Conservation (phyloP, 2,113 vertebrate genomes). For the Platysternon megacephalum region DNA sequence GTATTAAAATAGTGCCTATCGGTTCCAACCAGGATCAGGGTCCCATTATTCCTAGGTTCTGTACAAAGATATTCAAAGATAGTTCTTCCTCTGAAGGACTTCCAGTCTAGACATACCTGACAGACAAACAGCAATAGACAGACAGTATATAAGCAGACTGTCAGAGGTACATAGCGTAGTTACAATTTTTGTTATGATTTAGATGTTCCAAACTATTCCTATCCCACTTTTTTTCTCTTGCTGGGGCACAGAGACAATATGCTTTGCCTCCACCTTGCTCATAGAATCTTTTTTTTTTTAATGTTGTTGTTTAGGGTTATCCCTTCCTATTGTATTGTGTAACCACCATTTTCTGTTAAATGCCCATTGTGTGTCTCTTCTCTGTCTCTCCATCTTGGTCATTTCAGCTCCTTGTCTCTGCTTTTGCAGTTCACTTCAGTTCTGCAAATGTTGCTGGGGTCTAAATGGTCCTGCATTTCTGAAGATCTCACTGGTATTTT, state of each 20-base stretch:
- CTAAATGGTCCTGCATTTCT: neutral
- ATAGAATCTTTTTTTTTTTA: no score
- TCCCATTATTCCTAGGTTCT: no score
- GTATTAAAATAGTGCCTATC: no score
- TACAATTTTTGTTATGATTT: neutral
- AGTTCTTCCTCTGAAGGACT: neutral
- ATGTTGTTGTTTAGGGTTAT: neutral
- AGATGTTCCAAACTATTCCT: neutral
- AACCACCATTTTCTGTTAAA: neutral
- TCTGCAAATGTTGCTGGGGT: neutral
- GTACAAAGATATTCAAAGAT: no score
- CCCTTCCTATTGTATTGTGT: neutral
- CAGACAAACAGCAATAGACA: neutral
- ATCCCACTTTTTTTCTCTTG: no score
- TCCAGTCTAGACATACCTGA: neutral
- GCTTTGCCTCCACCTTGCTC: no score
- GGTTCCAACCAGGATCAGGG: no score
- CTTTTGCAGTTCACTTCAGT: neutral
- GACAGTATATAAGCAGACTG: rapidly evolving
- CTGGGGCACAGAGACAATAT: no score
- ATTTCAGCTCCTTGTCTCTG: neutral
- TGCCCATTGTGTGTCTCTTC: neutral
- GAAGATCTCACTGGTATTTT: neutral
- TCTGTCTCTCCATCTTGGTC: neutral
- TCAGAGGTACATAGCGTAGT: neutral